These are phyloP conservation scores for Gambusia holbrooki DNA, from an alignment of 2,113 vertebrate genomes.

Conservation along the genomic window DNA sequence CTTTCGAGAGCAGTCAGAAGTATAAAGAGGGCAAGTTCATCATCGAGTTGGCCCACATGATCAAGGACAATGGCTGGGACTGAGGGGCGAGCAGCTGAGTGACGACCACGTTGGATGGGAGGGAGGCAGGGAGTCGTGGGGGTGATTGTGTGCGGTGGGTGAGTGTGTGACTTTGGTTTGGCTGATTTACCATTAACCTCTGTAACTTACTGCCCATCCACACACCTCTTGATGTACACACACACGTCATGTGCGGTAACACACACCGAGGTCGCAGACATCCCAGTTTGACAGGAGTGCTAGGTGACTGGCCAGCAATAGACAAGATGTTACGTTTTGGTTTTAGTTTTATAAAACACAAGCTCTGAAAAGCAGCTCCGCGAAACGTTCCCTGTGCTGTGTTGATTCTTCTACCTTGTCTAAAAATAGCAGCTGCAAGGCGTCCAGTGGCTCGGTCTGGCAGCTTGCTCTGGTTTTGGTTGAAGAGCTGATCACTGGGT, in stretches of 20 bases:
- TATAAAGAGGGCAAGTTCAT: slow-evolving; percentile 99
- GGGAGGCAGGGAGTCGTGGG: slow-evolving; percentile 24
- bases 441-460: slow-evolving; percentile 8
- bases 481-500: slow-evolving; percentile 53
- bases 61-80: slow-evolving; percentile 99
- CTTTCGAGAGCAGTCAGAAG: slow-evolving; percentile 99
- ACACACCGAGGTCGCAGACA: slow-evolving; percentile 55
- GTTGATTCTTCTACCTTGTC: slow-evolving; percentile 16
- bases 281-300: slow-evolving; percentile 64
- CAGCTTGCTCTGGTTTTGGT: slow-evolving; percentile 30
- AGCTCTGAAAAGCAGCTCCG: slow-evolving; percentile 17
- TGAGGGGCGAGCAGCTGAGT: slow-evolving; percentile 74
- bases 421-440: slow-evolving; percentile 7
- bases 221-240: slow-evolving; percentile 47
- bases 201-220: slow-evolving; percentile 70
- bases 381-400: slow-evolving; percentile 17
- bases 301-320: slow-evolving; percentile 48
- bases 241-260: slow-evolving; percentile 15
- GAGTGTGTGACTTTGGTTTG: slow-evolving; percentile 82
- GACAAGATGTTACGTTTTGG: slow-evolving; percentile 25
- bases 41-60: slow-evolving; percentile 99
- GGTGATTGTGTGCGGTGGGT: slow-evolving; percentile 57
- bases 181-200: slow-evolving; percentile 80
- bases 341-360: slow-evolving; percentile 27
- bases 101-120: slow-evolving; percentile 17